These are phyloP conservation scores for Tubulanus polymorphus DNA, from an alignment of 2,888 invertebrate species.

Conservation along the genomic window DNA sequence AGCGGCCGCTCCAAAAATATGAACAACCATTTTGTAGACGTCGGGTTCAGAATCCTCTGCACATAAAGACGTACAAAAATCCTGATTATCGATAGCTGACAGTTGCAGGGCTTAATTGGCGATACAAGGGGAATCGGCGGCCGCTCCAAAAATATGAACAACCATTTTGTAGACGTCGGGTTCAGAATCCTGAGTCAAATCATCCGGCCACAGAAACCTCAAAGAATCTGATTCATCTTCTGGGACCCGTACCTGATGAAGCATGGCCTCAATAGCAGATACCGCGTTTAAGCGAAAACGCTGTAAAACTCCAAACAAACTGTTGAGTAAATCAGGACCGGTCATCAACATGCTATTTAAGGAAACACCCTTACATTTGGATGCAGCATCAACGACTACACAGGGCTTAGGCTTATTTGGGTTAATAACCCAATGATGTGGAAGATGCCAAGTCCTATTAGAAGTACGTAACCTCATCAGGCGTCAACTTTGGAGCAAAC, in stretches of 20 bases:
- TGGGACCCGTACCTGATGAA: neutral
- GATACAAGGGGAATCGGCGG: neutral
- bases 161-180: neutral
- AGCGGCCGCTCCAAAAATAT: too few relatives aligned
- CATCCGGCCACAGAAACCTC: constrained; percentile 1
- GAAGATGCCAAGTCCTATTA: constrained; percentile 7
- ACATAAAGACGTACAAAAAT: neutral
- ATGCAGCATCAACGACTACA: constrained; percentile 9
- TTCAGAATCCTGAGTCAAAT: neutral
- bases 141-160: constrained; percentile 6
- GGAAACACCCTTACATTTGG: neutral
- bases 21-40: too few relatives aligned
- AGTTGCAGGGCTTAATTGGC: constrained; percentile 3
- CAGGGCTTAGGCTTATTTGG: constrained; percentile 12
- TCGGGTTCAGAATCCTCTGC: too few relatives aligned
- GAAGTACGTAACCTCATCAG: neutral
- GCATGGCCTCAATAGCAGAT: constrained; percentile 1
- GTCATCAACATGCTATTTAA: neutral
- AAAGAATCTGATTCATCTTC: neutral
- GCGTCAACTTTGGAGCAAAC: neutral
- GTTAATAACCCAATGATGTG: constrained; percentile 11
- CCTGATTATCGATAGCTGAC: neutral
- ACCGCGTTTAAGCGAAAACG: neutral
- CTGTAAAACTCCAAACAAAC: constrained; percentile 4
- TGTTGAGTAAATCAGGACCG: constrained; percentile 5